Evolutionary conservation across 2,797 vertebrate genomes (phyloP), one percentile per base, ranked within the genome.

Genomic region (Poeciliopsis paucimaculata): DNA sequence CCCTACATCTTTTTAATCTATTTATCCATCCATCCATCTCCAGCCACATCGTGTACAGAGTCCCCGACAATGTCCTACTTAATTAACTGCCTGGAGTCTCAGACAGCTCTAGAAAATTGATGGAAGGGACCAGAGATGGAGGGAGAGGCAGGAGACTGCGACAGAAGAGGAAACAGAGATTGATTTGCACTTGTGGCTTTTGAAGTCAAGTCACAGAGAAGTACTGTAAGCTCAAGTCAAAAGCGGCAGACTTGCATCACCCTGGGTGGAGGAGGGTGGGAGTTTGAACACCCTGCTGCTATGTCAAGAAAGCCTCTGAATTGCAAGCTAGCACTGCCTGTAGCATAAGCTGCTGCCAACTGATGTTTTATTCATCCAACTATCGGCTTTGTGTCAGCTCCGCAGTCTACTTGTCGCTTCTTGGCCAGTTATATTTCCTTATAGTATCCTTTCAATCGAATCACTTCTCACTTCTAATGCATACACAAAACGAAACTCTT

Each of bases 21-120:
- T 85, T 84, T 81, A 71, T 78, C 77, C 55, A 75, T 73, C 78
- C 60, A 79, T 81, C 72, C 83, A 88, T 80, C 74, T 82, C 81
- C 81, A 90, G 81, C 84, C 83, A 74, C 78, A 77, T 76, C 82
- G 78, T 70, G 31, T 81, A 89, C 51, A 77, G 34, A 87, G 76
- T 78, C 81, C 81, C 86, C 68, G 80, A 91, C 89, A 91, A 92
- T 87, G 91, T 90, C 88, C 87, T 78, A 84, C 76, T 90, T 94
- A 90, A 94, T 94, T 90, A 93, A 91, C 77, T 87, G 93, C 88
- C 91, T 87, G 81, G 77, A 89, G 92, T 90, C 82, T 83, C 79
- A 87, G 88, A 92, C 83, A 83, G 84, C 39, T 84, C 80, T 84
- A 71, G 84, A 66, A 88, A 90, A 87, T 77, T 87, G 89, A 91